Base-by-base conservation (phyloP, 92 coral and sea anemone species). In the Hydrozoanthus gracilis region DNA sequence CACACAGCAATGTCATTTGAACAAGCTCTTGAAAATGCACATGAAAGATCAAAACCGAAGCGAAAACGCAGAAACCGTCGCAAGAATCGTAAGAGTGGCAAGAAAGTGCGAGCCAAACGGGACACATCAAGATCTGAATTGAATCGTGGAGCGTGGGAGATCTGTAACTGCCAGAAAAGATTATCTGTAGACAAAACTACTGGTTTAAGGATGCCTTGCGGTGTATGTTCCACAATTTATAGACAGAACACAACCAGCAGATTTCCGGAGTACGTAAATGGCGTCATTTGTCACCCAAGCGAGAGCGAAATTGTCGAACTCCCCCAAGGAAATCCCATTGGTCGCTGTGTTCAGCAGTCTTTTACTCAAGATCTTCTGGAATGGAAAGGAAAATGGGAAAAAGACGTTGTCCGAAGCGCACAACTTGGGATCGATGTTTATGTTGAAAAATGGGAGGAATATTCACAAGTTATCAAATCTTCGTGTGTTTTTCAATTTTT, bases 281-380 rank as follows among this genome's bases (percentile, higher is more conserved):
- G 85, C 6, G 74, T 62, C 58, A 80, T 80, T 47, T 80, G 85
- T 20, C 85, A 80, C 69, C 85, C 85, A 12, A 80, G 49, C 27
- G 85, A 80, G 35, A 74, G 66, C 4, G 85, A 80, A 49, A 54
- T 80, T 8, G 74, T 80, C 10, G 49, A 80, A 8, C 49, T 4
- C 35, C 7, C 8, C 51, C 7, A 20, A 2, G 85, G 85, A 6
- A 51, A 65, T 4, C 8, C 62, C 7, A 65, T 64, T 10, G 85
- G 85, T 18, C 85, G 85, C 4, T 89, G 92, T 58, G 88, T 89
- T 8, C 91, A 89, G 84, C 87, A 89, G 56, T 73, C 82, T 2
- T 84, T 89, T 20, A 84, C 88, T 0, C 85, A 84, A 6, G 88
- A 77, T 6, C 51, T 89, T 66, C 62, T 89, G 9, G 86, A 89